phyloP scores from a whole-genome alignment of 2,797 vertebrate species.

The Sebastes glaucus region DNA sequence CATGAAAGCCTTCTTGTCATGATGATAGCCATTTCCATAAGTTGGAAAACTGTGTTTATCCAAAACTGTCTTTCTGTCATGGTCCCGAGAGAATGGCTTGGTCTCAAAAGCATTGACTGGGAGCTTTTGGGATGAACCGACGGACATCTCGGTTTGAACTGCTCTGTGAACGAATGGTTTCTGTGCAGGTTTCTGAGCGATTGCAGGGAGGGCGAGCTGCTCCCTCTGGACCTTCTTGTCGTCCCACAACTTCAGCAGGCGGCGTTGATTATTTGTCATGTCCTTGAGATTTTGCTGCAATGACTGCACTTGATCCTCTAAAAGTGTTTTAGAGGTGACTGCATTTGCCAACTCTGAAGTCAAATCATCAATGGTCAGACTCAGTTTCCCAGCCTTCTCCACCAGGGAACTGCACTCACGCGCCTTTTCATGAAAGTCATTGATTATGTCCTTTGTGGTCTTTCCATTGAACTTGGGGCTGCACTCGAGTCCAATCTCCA shows the following conservation, averaged over 20 bases:
- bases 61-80: slow-evolving; percentile 68
- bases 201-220: slow-evolving; percentile 78
- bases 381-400: slow-evolving; percentile 81
- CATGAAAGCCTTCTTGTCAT: slow-evolving; percentile 71
- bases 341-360: slow-evolving; percentile 81
- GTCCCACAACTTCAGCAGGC: slow-evolving; percentile 85
- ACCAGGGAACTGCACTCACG: slow-evolving; percentile 76
- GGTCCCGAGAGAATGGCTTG: slow-evolving; percentile 62
- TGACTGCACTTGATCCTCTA: slow-evolving; percentile 83
- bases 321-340: slow-evolving; percentile 81
- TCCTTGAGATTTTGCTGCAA: slow-evolving; percentile 86
- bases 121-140: slow-evolving; percentile 76
- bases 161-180: slow-evolving; percentile 70
- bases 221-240: slow-evolving; percentile 83
- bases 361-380: slow-evolving; percentile 79
- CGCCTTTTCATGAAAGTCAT: slow-evolving; percentile 82
- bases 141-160: slow-evolving; percentile 83
- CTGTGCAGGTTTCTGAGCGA: slow-evolving; percentile 70
- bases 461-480: slow-evolving; percentile 83
- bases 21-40: slow-evolving; percentile 70
- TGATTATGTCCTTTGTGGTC: slow-evolving; percentile 84
- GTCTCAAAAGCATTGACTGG: slow-evolving; percentile 77
- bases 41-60: slow-evolving; percentile 74
- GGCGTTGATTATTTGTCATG: slow-evolving; percentile 85
- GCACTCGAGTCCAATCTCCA: slow-evolving; percentile 83